phyloP scores from a whole-genome alignment of 1,140 invertebrate species.

The Thalassaphorura encarpata region DNA sequence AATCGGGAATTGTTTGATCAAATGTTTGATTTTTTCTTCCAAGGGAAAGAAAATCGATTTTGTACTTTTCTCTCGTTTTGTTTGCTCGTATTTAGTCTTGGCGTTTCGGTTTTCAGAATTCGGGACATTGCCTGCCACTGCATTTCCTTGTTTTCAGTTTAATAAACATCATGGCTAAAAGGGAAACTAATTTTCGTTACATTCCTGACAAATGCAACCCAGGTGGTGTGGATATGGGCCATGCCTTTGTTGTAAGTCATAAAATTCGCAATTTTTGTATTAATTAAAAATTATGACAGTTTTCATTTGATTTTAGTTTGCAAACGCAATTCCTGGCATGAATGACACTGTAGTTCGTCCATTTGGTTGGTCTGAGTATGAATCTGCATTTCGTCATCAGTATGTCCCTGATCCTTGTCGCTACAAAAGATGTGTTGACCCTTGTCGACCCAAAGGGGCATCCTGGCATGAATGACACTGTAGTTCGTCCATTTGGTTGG shows the following conservation, averaged over 20 bases:
- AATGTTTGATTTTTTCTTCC: too few species aligned
- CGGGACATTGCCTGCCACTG: too few species aligned
- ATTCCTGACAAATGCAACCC: slow-evolving; percentile 24
- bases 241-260: slow-evolving; percentile 15
- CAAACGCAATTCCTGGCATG: slow-evolving; percentile 25
- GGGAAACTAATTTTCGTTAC: not conserved
- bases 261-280: not conserved
- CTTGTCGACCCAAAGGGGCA: slow-evolving; percentile 9
- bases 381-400: slow-evolving; percentile 23
- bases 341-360: slow-evolving; percentile 21
- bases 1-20: too few species aligned
- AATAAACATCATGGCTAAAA: not conserved
- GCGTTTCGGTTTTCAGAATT: too few species aligned
- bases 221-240: slow-evolving; percentile 16
- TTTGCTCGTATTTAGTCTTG: too few species aligned
- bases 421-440: slow-evolving; percentile 7
- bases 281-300: not conserved
- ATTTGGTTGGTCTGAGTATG: slow-evolving; percentile 32
- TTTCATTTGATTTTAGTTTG: slow-evolving; percentile 19
- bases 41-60: too few species aligned
- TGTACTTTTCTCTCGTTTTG: too few species aligned
- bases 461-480: slow-evolving; percentile 26
- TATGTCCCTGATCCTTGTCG: slow-evolving; percentile 25
- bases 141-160: too few species aligned
- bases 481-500: slow-evolving; percentile 27